These are phyloP conservation scores for Ariolimax columbianus DNA, from an alignment of 2,888 invertebrate genomes.

Conservation along the genomic window DNA sequence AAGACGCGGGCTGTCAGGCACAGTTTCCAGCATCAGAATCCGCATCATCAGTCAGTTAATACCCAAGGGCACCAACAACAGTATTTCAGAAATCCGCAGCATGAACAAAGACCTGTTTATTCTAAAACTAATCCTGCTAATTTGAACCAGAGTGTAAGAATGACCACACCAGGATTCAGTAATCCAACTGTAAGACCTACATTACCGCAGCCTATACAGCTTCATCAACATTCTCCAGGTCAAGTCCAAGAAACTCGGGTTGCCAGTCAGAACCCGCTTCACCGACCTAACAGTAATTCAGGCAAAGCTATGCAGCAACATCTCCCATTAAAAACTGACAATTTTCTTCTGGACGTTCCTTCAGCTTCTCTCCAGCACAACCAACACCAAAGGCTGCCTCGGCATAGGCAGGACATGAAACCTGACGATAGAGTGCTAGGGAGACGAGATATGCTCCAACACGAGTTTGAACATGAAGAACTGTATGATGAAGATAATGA, in stretches of 20 bases:
- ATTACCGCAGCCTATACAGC: background rate
- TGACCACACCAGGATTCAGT: background rate
- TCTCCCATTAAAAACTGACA: background rate
- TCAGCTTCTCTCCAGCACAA: background rate
- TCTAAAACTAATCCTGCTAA: background rate
- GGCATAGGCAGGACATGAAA: background rate
- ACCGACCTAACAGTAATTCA: background rate
- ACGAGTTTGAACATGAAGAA: constrained; percentile 17
- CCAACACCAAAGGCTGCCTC: background rate
- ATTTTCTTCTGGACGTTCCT: background rate
- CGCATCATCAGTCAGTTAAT: background rate
- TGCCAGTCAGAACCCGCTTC: background rate
- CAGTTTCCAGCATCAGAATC: background rate
- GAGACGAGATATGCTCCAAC: background rate
- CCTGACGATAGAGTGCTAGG: background rate
- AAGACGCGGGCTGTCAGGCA: background rate
- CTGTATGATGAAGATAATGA: constrained; percentile 28
- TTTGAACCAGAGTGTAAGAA: background rate
- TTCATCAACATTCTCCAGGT: background rate
- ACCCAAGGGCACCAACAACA: background rate
- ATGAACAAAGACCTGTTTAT: background rate
- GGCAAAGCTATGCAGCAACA: background rate
- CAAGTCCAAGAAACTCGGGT: background rate
- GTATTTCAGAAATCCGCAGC: background rate
- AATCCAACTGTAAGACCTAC: background rate